A percentile compares a stretch with the other conserved stretches of the same genome.
These are phyloP conservation scores for Eupithecia abbreviata DNA, from an alignment of 2,888 invertebrate genomes.

Conservation along the genomic window DNA sequence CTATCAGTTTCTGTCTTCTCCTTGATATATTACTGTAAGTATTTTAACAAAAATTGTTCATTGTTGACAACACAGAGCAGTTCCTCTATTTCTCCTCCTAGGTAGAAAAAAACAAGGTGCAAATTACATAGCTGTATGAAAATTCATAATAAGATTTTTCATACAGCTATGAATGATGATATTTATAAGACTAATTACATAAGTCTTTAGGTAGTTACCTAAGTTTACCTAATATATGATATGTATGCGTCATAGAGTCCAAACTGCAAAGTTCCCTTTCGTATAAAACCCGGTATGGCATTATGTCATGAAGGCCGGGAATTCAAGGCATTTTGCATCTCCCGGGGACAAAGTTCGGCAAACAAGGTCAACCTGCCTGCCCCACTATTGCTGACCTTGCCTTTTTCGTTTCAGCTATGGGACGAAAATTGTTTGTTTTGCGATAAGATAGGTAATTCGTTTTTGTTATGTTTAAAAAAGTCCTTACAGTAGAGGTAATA, in stretches of 20 bases:
- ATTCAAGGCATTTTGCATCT: not conserved
- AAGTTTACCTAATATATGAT: not conserved
- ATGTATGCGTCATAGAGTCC: not conserved
- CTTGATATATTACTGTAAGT: no score
- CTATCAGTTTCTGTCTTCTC: no score
- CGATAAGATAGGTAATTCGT: not conserved
- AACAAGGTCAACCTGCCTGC: constrained; percentile 12
- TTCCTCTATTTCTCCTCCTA: no score
- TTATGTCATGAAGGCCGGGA: not conserved
- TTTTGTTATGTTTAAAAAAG: not conserved
- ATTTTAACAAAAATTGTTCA: no score
- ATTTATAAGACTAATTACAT: no score
- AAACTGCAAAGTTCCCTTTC: not conserved
- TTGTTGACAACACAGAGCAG: no score
- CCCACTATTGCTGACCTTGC: constrained; percentile 12
- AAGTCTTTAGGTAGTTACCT: not conserved
- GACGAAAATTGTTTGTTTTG: not conserved
- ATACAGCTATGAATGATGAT: no score
- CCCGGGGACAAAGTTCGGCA: constrained; percentile 14
- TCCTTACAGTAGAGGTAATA: not conserved
- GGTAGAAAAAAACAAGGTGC: not conserved
- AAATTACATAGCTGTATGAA: not conserved
- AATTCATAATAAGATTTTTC: no score
- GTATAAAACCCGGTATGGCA: not conserved
- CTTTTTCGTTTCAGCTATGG: not conserved